Percentiles rank a stretch among this genome's conserved stretches.
Evolutionary conservation across 2,113 vertebrate genomes (phyloP).

Genomic region (Globicephala melas): DNA sequence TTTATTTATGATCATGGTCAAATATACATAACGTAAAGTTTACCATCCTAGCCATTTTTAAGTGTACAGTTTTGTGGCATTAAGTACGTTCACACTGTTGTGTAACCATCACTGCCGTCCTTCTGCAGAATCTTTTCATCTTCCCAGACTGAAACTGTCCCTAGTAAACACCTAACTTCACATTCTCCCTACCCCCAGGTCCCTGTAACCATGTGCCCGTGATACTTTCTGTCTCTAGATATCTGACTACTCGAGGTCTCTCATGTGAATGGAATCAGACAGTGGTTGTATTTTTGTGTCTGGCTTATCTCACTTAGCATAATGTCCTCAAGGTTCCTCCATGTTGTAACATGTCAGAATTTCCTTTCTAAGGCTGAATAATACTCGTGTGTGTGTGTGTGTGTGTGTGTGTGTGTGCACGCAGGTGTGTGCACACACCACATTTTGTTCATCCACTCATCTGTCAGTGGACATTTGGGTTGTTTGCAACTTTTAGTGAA

Average conservation of each 20-base stretch:
- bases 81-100: fast-evolving
- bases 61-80: not conserved
- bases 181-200: fast-evolving
- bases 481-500: not conserved
- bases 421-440: fast-evolving
- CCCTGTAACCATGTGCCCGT: fast-evolving
- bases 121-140: not conserved
- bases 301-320: not conserved
- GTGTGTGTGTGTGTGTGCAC: too few relatives aligned
- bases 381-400: not conserved
- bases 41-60: not conserved
- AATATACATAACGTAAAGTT: not conserved
- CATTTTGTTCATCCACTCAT: not conserved
- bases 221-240: not conserved
- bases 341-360: not conserved
- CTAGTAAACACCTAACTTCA: too few relatives aligned
- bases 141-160: not conserved
- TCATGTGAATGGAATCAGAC: fast-evolving
- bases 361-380: not conserved
- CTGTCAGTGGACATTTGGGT: not conserved
- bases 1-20: not conserved
- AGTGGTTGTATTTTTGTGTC: not conserved
- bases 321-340: not conserved
- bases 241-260: fast-evolving
- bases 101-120: fast-evolving